A percentile compares a stretch with the other conserved stretches of the same genome.
phyloP scores from a whole-genome alignment of 92 coral and sea anemone genomes.

The Epizoanthus illoricatus region DNA sequence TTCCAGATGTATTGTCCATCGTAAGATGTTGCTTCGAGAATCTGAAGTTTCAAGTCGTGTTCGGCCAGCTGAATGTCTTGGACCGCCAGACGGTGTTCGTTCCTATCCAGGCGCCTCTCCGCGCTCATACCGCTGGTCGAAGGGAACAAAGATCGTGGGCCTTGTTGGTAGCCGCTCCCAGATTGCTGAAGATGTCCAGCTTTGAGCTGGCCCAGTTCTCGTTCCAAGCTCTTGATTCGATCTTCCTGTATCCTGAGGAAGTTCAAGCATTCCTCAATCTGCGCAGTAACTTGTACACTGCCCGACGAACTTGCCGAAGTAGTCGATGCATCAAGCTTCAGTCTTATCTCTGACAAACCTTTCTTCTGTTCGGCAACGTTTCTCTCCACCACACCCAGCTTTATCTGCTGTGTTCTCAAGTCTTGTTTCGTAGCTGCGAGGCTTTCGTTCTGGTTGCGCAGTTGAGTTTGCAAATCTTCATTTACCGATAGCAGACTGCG shows the following conservation, averaged over 20 bases:
- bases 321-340: neutral
- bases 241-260: conserved; percentile 30
- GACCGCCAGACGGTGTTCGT: conserved; percentile 64
- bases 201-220: conserved; percentile 30
- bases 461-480: conserved; percentile 24
- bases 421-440: conserved; percentile 53
- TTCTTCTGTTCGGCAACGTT: conserved; percentile 29
- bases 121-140: neutral
- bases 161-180: neutral
- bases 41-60: conserved; percentile 54
- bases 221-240: conserved; percentile 28
- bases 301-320: neutral
- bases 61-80: conserved; percentile 66
- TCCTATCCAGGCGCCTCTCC: conserved; percentile 57
- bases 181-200: neutral
- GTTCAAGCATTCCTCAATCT: conserved; percentile 45
- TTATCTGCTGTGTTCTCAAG: conserved; percentile 51
- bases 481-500: conserved; percentile 15
- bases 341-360: conserved; percentile 13
- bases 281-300: conserved; percentile 11
- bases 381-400: conserved; percentile 37
- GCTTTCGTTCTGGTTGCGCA: conserved; percentile 50
- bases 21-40: conserved; percentile 61
- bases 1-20: conserved; percentile 83
- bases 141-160: neutral